These are phyloP conservation scores for Condylura cristata DNA, from an alignment of 2,113 vertebrate species.

Conservation along the genomic window DNA sequence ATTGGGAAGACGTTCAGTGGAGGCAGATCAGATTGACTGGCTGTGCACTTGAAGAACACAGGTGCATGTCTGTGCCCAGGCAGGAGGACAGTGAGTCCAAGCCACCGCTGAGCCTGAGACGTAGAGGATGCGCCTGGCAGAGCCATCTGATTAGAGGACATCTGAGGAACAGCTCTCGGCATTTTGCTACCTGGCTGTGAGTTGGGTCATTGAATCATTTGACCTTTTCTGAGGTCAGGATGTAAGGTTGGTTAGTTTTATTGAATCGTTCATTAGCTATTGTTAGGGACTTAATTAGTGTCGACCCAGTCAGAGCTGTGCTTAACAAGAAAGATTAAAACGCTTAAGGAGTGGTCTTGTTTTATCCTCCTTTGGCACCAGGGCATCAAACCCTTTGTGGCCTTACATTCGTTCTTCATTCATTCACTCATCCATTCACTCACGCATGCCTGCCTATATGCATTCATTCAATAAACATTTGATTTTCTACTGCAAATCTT, in stretches of 20 bases:
- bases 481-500: not conserved
- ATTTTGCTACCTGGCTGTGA: constrained; percentile 59
- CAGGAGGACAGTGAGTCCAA: rapidly evolving
- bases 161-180: constrained; percentile 1
- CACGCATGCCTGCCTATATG: not conserved
- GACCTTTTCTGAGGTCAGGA: constrained; percentile 70
- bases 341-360: not conserved
- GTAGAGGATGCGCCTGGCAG: not conserved
- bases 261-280: constrained; percentile 72
- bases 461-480: not conserved
- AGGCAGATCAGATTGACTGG: not conserved
- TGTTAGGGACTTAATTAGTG: constrained; percentile 66
- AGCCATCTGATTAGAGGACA: constrained; percentile 53
- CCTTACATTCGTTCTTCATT: not conserved
- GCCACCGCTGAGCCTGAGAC: rapidly evolving
- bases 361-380: not conserved
- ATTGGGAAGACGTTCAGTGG: not conserved
- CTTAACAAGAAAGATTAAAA: constrained; percentile 13
- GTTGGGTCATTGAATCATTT: constrained; percentile 56
- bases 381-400: constrained; percentile 1
- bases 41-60: constrained; percentile 25
- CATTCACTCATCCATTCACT: not conserved
- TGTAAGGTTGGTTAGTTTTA: constrained; percentile 71
- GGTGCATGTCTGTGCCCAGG: not conserved
- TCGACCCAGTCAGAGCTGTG: constrained; percentile 14